phyloP scores from a whole-genome alignment of 1,140 invertebrate genomes.

The Marisa cornuarietis region DNA sequence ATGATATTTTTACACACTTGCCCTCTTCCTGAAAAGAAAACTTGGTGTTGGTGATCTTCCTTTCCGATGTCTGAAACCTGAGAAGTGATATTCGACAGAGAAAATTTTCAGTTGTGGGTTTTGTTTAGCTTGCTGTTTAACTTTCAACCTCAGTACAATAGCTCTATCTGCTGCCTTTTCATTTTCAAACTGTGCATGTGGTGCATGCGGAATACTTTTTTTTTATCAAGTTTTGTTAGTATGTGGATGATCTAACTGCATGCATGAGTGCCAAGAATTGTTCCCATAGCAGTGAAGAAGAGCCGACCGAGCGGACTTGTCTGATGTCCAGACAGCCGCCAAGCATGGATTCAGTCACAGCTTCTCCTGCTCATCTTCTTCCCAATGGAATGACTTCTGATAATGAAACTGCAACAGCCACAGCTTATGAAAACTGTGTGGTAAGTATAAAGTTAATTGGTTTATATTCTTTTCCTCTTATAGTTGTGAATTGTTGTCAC shows the following conservation, averaged over 20 bases:
- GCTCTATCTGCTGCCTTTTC: neutral
- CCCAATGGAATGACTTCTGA: neutral
- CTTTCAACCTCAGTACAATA: neutral
- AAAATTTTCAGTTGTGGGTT: neutral
- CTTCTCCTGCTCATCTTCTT: constrained; percentile 3
- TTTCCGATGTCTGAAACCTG: too few relatives aligned
- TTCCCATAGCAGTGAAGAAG: constrained; percentile 18
- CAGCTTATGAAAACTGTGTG: constrained; percentile 1
- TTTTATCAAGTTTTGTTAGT: neutral
- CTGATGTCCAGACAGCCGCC: constrained; percentile 23
- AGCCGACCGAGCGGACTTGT: constrained; percentile 33
- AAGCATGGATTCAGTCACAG: neutral
- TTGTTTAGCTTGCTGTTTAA: neutral
- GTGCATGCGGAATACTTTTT: neutral
- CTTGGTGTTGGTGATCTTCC: too few relatives aligned
- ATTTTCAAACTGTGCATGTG: neutral
- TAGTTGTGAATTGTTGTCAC: too few relatives aligned
- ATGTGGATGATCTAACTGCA: neutral
- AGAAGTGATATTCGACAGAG: too few relatives aligned
- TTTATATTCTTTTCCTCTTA: too few relatives aligned
- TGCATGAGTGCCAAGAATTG: constrained; percentile 16
- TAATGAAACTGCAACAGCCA: neutral
- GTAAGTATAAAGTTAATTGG: neutral
- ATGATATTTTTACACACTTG: too few relatives aligned
- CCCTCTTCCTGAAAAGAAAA: too few relatives aligned